Percentiles rank a stretch among this genome's conserved stretches.
Evolutionary conservation across 2,888 invertebrate species (phyloP).

Genomic region (Archips crataeganus): DNA sequence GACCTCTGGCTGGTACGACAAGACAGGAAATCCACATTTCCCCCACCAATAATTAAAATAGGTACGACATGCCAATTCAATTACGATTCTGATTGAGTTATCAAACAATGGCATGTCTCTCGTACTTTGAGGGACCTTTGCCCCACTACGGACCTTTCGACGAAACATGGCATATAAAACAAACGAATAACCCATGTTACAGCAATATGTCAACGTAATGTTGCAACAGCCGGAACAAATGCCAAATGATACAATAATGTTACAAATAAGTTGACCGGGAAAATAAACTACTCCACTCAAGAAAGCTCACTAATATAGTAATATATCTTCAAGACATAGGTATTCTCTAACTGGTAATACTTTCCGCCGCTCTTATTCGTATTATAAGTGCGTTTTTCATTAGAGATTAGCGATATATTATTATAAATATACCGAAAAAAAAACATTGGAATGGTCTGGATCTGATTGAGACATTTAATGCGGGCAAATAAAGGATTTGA

Average conservation of each 20-base stretch:
- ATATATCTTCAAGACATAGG: neutral
- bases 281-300: constrained; percentile 3
- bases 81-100: constrained; percentile 17
- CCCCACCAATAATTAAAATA: no score
- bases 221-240: constrained; percentile 68
- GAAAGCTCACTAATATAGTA: constrained; percentile 9
- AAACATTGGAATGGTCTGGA: no score
- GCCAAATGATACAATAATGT: constrained; percentile 61
- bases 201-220: constrained; percentile 62
- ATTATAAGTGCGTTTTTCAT: no score
- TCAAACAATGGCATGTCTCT: constrained; percentile 17
- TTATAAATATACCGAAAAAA: no score
- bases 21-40: no score
- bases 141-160: constrained; percentile 15
- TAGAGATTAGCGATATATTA: no score
- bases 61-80: no score
- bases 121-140: constrained; percentile 20
- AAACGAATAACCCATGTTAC: constrained; percentile 55
- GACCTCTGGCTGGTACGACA: no score
- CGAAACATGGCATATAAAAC: constrained; percentile 46
- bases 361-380: no score
- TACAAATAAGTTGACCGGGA: constrained; percentile 39
- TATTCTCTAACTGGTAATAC: no score
- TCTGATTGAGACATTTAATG: no score
- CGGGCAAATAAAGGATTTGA: no score